Conservation (phyloP, 2,888 invertebrate genomes). For the Euclidia mi region DNA sequence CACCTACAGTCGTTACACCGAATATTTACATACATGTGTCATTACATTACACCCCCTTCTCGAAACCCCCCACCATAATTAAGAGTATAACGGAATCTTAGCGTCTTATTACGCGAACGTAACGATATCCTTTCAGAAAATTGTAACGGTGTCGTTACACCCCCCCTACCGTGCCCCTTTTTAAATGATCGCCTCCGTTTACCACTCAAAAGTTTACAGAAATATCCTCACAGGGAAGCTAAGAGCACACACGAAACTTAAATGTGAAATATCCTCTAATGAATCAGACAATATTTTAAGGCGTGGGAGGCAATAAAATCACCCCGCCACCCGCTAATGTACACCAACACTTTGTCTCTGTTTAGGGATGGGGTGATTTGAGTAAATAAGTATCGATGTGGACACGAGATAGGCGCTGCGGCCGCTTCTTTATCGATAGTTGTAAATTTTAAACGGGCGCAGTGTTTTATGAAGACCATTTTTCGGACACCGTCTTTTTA, state of each 20-base stretch:
- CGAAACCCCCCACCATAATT: constrained; percentile 78
- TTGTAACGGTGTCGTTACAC: constrained; percentile 87
- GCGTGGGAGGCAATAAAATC: constrained; percentile 88
- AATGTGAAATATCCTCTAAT: constrained; percentile 89
- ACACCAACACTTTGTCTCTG: constrained; percentile 86
- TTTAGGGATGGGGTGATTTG: constrained; percentile 80
- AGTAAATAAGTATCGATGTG: constrained; percentile 86
- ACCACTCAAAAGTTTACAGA: constrained; percentile 76
- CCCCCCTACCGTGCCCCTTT: constrained; percentile 65
- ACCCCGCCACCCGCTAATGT: constrained; percentile 84
- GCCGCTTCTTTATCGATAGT: constrained; percentile 48
- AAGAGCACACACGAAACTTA: constrained; percentile 86
- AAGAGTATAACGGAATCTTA: constrained; percentile 90
- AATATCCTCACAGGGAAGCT: constrained; percentile 74
- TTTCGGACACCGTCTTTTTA: too few relatives aligned
- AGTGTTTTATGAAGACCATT: too few relatives aligned
- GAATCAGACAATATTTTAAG: constrained; percentile 90
- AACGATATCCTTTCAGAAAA: constrained; percentile 90
- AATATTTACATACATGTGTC: constrained; percentile 90
- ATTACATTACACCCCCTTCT: constrained; percentile 76
- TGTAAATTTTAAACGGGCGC: constrained; percentile 22
- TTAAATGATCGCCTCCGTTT: constrained; percentile 81
- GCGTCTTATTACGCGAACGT: constrained; percentile 89
- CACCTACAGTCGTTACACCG: constrained; percentile 86
- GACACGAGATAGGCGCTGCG: constrained; percentile 63